Conservation (phyloP, 2,113 vertebrate species). For the Ciconia boyciana region DNA sequence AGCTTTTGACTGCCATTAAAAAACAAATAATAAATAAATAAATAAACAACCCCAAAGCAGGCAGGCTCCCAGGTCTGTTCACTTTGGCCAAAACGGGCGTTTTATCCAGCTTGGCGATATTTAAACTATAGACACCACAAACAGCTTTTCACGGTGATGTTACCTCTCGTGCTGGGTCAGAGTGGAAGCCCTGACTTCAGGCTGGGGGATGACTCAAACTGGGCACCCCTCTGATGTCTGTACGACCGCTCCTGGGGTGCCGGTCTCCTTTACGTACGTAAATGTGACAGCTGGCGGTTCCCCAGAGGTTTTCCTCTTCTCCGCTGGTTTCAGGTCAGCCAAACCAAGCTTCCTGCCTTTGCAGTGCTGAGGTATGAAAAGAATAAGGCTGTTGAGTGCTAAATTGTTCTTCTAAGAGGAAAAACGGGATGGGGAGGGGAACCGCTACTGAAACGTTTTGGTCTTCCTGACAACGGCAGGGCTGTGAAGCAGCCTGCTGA, state of each 20-base stretch:
- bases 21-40: background rate
- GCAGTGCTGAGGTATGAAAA: background rate
- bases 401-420: background rate
- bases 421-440: background rate
- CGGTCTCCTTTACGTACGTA: background rate
- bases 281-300: background rate
- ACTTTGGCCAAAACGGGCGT: background rate
- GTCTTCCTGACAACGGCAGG: background rate
- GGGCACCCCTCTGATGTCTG: background rate
- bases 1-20: background rate
- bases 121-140: background rate
- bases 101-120: background rate
- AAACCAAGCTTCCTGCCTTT: background rate
- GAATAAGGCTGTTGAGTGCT: background rate
- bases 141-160: background rate
- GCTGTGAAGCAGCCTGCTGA: background rate
- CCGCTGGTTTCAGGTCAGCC: background rate
- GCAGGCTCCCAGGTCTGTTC: background rate
- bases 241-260: accelerated
- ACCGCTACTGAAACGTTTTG: background rate
- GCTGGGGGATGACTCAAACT: background rate
- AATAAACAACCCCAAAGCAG: background rate
- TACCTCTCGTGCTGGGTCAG: background rate
- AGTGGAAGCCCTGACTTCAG: background rate
- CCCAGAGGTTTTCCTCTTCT: background rate